A percentile compares a stretch with the other conserved stretches of the same genome.
phyloP scores from a whole-genome alignment of 2,113 vertebrate species.

The Aegotheles bennettii region DNA sequence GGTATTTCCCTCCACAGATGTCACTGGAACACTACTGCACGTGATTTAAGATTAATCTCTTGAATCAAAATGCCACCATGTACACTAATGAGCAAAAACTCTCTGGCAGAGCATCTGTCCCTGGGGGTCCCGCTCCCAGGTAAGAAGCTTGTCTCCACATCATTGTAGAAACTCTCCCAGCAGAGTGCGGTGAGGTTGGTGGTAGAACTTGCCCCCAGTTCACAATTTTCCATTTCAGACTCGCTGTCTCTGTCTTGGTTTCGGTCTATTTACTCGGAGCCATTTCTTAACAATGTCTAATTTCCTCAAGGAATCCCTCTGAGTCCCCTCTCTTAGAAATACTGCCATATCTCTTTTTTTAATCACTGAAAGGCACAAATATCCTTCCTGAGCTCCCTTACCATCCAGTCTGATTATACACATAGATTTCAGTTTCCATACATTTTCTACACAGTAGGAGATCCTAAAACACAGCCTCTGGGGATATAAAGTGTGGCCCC shows the following conservation, averaged over 20 bases:
- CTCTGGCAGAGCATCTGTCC: not conserved
- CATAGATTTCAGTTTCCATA: constrained; percentile 61
- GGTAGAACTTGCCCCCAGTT: constrained; percentile 56
- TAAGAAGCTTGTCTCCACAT: constrained; percentile 23
- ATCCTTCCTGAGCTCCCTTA: constrained; percentile 59
- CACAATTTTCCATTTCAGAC: constrained; percentile 72
- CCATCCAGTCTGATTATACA: constrained; percentile 60
- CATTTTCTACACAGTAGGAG: constrained; percentile 64
- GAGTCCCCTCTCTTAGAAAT: constrained; percentile 66
- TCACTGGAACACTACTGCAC: not conserved
- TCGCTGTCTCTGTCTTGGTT: constrained; percentile 68
- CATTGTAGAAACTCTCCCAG: constrained; percentile 15
- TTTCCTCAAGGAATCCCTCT: constrained; percentile 71
- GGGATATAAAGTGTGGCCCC: constrained; percentile 53
- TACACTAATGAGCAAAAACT: constrained; percentile 52
- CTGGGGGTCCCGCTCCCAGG: constrained; percentile 37
- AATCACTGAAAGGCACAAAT: constrained; percentile 67
- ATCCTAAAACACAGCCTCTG: constrained; percentile 49
- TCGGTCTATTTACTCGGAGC: constrained; percentile 71
- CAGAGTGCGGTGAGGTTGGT: constrained; percentile 28
- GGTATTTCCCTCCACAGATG: constrained; percentile 3
- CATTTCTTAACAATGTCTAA: constrained; percentile 72
- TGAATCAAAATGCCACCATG: constrained; percentile 31
- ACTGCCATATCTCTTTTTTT: constrained; percentile 65
- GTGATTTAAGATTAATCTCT: constrained; percentile 36